Evolutionary conservation across 2,797 vertebrate genomes (phyloP).

Genomic region (Anguilla pacifica): DNA sequence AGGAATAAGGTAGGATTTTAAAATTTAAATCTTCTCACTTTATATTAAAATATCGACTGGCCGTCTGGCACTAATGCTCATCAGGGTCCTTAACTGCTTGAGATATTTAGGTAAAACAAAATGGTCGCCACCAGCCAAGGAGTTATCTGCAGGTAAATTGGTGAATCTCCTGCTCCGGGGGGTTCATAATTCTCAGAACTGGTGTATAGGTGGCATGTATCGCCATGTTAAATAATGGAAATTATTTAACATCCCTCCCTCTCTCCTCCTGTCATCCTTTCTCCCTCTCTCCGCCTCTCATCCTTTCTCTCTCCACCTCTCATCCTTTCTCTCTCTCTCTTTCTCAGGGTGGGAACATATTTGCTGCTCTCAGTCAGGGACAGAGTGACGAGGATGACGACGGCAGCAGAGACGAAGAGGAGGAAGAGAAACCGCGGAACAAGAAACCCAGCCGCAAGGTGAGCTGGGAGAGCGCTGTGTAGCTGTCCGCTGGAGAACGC

Average conservation of each 20-base stretch:
- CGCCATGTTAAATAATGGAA: background rate
- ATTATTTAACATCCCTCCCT: background rate
- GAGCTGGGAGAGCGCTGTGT: constrained; percentile 44
- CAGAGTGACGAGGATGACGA: constrained; percentile 77
- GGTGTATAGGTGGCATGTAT: background rate
- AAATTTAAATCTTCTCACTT: background rate
- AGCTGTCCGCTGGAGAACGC: background rate
- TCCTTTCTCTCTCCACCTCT: constrained; percentile 28
- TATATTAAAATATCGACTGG: background rate
- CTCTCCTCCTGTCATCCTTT: background rate
- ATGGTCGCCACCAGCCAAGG: background rate
- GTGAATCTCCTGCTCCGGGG: background rate
- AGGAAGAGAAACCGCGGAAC: constrained; percentile 56
- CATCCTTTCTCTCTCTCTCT: background rate
- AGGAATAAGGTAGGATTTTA: constrained; percentile 71
- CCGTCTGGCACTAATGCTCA: too few species aligned
- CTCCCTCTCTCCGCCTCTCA: constrained; percentile 26
- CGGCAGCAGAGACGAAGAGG: constrained; percentile 48
- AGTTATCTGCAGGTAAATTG: background rate
- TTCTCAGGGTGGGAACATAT: constrained; percentile 81
- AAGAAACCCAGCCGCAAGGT: constrained; percentile 71
- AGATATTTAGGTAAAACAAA: background rate
- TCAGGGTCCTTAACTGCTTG: too few species aligned
- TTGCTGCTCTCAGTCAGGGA: constrained; percentile 80
- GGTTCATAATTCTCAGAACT: background rate